Percentiles rank a stretch among this genome's conserved stretches.
These are phyloP conservation scores for Gymnocheta viridis DNA, from an alignment of 2,888 invertebrate species.

Conservation along the genomic window DNA sequence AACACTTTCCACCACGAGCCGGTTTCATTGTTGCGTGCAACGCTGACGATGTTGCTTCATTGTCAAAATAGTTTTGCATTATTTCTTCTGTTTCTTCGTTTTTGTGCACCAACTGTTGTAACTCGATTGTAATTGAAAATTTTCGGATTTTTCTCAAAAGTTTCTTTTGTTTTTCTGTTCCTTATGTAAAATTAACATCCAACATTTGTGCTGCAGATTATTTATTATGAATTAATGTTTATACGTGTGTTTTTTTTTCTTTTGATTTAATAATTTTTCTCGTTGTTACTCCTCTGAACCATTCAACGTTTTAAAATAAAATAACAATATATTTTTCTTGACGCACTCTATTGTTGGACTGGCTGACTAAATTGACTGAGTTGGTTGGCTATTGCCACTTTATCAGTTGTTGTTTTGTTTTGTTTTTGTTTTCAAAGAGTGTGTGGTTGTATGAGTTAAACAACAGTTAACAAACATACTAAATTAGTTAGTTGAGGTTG, in stretches of 20 bases:
- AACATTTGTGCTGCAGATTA: conserved; percentile 28
- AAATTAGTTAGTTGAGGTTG: conserved; percentile 28
- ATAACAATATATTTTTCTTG: conserved; percentile 54
- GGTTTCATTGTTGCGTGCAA: conserved; percentile 76
- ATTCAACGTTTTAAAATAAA: conserved; percentile 61
- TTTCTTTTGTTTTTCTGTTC: conserved; percentile 27
- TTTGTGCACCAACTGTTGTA: conserved; percentile 6
- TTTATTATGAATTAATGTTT: conserved; percentile 37
- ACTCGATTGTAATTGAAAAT: conserved; percentile 21
- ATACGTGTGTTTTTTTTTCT: neutral
- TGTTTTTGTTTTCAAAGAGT: neutral
- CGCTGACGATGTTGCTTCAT: conserved; percentile 66
- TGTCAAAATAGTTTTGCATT: conserved; percentile 70
- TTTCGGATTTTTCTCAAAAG: conserved; percentile 21
- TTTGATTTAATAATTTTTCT: conserved; percentile 19
- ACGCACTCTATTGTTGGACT: conserved; percentile 54
- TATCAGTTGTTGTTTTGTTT: conserved; percentile 19
- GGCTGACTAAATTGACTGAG: conserved; percentile 16
- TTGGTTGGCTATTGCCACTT: conserved; percentile 58
- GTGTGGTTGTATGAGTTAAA: conserved; percentile 23
- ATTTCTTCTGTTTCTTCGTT: conserved; percentile 22
- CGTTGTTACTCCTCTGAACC: conserved; percentile 45
- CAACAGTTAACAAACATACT: conserved; percentile 25
- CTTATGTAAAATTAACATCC: conserved; percentile 23
- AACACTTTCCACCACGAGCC: conserved; percentile 75